Evolutionary conservation across 2,797 vertebrate species (phyloP).

Genomic region (Morus bassanus): DNA sequence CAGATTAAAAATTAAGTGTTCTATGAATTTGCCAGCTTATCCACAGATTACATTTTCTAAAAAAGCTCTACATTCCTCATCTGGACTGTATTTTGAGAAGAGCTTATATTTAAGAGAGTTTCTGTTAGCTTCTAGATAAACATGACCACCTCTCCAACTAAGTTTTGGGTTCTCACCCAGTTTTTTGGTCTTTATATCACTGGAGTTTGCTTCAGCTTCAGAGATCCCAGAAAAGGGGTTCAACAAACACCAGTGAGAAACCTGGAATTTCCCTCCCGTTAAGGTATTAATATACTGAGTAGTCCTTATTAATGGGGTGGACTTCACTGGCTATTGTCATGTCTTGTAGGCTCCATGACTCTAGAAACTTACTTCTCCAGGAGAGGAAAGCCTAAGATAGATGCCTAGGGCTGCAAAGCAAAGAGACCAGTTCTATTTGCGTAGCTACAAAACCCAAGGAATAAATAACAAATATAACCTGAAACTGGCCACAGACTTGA

Average conservation of each 20-base stretch:
- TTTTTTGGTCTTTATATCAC: not conserved
- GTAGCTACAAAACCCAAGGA: not conserved
- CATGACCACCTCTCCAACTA: not conserved
- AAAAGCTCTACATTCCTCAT: accelerated
- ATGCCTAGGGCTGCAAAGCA: not conserved
- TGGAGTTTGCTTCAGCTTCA: not conserved
- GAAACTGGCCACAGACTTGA: accelerated
- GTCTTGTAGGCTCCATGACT: not conserved
- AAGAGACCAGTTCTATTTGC: not conserved
- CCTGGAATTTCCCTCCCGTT: not conserved
- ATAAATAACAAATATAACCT: not conserved
- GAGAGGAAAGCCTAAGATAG: not conserved
- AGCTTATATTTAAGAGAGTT: not conserved
- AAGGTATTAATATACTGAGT: accelerated
- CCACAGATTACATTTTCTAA: not conserved
- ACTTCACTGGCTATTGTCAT: not conserved
- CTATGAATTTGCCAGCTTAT: not conserved
- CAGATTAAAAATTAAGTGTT: not conserved
- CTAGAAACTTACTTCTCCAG: not conserved
- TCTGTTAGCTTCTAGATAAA: not conserved
- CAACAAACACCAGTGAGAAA: not conserved
- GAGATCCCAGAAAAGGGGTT: not conserved
- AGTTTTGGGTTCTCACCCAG: not conserved
- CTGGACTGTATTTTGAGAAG: not conserved
- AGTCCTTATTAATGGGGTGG: not conserved